Evolutionary conservation across 2,797 vertebrate genomes (phyloP).

Genomic region (Danio jaintianensis): DNA sequence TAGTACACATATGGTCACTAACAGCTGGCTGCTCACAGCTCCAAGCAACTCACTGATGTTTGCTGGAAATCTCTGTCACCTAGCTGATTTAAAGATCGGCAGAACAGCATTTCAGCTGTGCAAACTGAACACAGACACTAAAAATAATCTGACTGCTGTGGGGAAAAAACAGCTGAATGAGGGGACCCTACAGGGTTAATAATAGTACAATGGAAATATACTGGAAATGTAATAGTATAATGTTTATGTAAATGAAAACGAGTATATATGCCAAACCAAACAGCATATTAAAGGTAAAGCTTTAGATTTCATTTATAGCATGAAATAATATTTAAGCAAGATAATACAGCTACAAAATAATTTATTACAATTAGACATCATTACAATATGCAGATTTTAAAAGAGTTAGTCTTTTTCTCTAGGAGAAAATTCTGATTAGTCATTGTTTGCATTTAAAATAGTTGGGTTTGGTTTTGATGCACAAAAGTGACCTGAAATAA

Average conservation of each 20-base stretch:
- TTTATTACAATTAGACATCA: neutral
- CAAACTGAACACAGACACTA: conserved; percentile 42
- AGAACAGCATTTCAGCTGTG: conserved; percentile 43
- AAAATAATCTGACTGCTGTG: conserved; percentile 30
- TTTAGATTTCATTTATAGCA: neutral
- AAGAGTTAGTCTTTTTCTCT: neutral
- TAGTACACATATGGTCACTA: conserved; percentile 33
- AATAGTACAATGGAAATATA: conserved; percentile 33
- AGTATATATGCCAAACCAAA: neutral
- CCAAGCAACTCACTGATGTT: conserved; percentile 39
- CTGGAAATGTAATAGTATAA: conserved; percentile 1
- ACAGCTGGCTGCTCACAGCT: conserved; percentile 41
- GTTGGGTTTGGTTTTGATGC: no score
- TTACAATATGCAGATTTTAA: neutral
- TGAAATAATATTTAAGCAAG: neutral
- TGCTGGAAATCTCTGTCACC: conserved; percentile 42
- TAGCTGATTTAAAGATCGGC: conserved; percentile 30
- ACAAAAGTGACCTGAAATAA: no score
- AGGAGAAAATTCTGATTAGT: no score
- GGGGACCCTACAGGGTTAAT: conserved; percentile 29
- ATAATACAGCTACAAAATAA: neutral
- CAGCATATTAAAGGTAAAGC: neutral
- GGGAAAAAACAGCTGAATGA: conserved; percentile 44
- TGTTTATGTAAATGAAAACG: conserved; percentile 1
- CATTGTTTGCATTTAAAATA: no score